Conservation (phyloP, 2,797 vertebrate genomes). For the Galaxias olidus region DNA sequence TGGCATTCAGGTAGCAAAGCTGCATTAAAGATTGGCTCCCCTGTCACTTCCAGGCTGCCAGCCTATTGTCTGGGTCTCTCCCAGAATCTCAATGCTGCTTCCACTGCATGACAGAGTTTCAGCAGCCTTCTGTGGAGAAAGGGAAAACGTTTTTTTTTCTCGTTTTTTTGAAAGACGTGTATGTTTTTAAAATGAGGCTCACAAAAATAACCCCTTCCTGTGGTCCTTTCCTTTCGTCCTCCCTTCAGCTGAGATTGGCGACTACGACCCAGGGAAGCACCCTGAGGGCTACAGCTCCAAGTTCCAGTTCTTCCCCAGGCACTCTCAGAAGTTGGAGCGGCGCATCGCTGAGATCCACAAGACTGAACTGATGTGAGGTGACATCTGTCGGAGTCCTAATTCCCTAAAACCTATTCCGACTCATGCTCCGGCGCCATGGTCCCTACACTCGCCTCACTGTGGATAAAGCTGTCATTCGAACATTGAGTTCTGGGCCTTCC, state of each 20-base stretch:
- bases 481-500: not conserved
- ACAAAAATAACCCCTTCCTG: too few species aligned
- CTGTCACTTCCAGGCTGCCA: slow-evolving; percentile 23
- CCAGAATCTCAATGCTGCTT: slow-evolving; percentile 20
- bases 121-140: not conserved
- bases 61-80: slow-evolving; percentile 9
- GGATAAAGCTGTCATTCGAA: not conserved
- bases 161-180: too few species aligned
- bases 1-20: slow-evolving; percentile 22
- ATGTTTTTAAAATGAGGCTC: too few species aligned
- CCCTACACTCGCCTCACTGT: not conserved
- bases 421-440: not conserved
- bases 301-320: slow-evolving; percentile 98
- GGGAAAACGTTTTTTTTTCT: too few species aligned
- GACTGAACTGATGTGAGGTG: slow-evolving; percentile 88
- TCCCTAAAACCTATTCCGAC: not conserved
- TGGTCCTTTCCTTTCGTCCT: not conserved
- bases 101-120: not conserved
- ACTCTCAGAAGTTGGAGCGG: slow-evolving; percentile 94
- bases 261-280: slow-evolving; percentile 97
- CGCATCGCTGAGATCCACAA: slow-evolving; percentile 97
- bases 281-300: slow-evolving; percentile 98
- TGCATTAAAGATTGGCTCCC: slow-evolving; percentile 20
- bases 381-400: slow-evolving; percentile 27
- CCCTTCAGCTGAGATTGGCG: slow-evolving; percentile 90